A percentile compares a stretch with the other conserved stretches of the same genome.
Evolutionary conservation across 2,888 invertebrate species (phyloP).

Genomic region (Pristionchus fissidentatus): DNA sequence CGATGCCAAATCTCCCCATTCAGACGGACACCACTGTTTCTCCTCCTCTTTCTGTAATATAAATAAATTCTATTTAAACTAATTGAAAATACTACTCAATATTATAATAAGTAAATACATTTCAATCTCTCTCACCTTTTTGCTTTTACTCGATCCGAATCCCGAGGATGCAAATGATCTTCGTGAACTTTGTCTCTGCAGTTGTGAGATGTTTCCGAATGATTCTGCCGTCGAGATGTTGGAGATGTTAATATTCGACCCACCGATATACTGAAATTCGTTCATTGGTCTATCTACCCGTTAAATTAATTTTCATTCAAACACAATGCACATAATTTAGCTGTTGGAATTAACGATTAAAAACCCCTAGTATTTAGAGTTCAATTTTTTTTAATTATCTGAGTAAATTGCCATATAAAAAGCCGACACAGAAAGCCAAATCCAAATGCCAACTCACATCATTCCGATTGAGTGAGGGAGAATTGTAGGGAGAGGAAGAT

Average conservation of each 20-base stretch:
- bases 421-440: too few species aligned
- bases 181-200: slow-evolving; percentile 39
- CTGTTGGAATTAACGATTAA: too few species aligned
- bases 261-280: slow-evolving; percentile 19
- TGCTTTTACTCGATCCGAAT: slow-evolving; percentile 45
- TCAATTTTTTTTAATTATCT: too few species aligned
- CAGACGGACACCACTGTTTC: slow-evolving; percentile 2
- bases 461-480: slow-evolving; percentile 6
- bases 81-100: too few species aligned
- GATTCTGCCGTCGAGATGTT: slow-evolving; percentile 47
- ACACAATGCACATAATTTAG: too few species aligned
- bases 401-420: too few species aligned
- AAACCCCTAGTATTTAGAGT: too few species aligned
- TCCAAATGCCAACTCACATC: neutral
- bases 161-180: slow-evolving; percentile 46
- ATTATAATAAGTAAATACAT: too few species aligned
- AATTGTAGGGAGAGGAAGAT: slow-evolving; percentile 31
- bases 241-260: slow-evolving; percentile 39
- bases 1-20: slow-evolving; percentile 45
- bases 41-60: slow-evolving; percentile 3
- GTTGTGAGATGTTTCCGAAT: slow-evolving; percentile 27
- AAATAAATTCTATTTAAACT: neutral
- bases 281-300: neutral
- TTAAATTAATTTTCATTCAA: neutral
- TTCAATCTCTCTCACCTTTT: neutral